A percentile compares a stretch with the other conserved stretches of the same genome.
Conservation (phyloP, 2,113 vertebrate species). For the Vidua macroura region DNA sequence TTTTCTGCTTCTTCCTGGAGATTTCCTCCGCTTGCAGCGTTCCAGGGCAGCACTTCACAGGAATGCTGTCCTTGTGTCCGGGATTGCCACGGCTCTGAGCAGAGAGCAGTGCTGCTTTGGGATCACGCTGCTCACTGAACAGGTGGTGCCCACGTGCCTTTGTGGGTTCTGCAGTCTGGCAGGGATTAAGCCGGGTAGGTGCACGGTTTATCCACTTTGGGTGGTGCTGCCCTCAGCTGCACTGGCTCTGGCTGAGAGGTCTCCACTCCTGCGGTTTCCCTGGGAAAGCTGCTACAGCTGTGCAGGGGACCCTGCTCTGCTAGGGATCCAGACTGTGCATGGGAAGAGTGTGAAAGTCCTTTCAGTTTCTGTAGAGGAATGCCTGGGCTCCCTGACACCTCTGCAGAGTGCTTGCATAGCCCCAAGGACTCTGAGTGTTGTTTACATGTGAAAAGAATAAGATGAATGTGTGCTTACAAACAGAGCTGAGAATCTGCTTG, state of each 20-base stretch:
- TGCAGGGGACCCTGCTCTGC: not conserved
- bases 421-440: not conserved
- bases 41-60: not conserved
- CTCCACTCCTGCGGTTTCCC: not conserved
- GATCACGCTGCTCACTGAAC: fast-evolving
- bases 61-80: not conserved
- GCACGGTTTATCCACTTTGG: fast-evolving
- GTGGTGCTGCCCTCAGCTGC: not conserved
- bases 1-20: not conserved
- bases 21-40: not conserved
- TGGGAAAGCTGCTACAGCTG: not conserved
- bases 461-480: not conserved
- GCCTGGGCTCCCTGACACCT: not conserved
- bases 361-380: not conserved
- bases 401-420: not conserved
- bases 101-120: not conserved
- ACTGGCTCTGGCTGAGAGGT: not conserved
- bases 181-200: not conserved
- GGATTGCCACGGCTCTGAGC: not conserved
- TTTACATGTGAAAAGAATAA: not conserved
- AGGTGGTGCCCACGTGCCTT: fast-evolving
- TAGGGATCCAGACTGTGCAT: fast-evolving
- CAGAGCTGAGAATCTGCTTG: not conserved
- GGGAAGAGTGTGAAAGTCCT: not conserved
- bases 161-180: not conserved